A percentile compares a stretch with the other conserved stretches of the same genome.
Evolutionary conservation across 2,113 vertebrate genomes (phyloP).

Genomic region (Aptenodytes patagonicus): DNA sequence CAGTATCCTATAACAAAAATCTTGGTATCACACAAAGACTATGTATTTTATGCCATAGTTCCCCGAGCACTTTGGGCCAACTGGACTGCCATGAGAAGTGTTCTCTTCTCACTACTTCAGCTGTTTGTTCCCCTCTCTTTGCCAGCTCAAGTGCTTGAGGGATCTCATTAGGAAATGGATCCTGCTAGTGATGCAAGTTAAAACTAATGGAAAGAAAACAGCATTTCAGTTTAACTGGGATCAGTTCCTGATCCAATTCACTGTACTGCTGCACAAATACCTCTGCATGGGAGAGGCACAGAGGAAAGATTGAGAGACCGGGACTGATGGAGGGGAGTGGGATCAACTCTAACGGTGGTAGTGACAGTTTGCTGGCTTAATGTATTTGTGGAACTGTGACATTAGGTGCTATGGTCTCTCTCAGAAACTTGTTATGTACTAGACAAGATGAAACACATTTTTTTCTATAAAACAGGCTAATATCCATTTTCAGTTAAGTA

Average conservation of each 20-base stretch:
- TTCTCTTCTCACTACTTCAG: background rate
- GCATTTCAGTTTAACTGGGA: background rate
- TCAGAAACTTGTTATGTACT: background rate
- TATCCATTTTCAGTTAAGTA: background rate
- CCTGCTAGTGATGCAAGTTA: background rate
- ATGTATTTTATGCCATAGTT: background rate
- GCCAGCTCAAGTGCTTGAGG: background rate
- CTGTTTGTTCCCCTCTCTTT: background rate
- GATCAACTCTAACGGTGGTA: background rate
- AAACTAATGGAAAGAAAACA: background rate
- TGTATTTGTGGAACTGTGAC: background rate
- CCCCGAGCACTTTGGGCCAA: background rate
- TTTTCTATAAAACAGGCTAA: background rate
- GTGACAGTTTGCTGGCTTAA: background rate
- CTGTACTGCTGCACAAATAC: background rate
- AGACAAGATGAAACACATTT: background rate
- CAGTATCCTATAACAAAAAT: background rate
- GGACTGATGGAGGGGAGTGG: background rate
- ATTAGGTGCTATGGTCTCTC: background rate
- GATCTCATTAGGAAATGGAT: background rate
- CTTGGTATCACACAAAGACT: background rate
- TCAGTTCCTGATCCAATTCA: background rate
- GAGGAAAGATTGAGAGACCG: background rate
- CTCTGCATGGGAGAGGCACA: background rate
- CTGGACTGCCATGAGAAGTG: background rate